Evolutionary conservation across 2,113 vertebrate species (phyloP).

Genomic region (Varanus salvator): DNA sequence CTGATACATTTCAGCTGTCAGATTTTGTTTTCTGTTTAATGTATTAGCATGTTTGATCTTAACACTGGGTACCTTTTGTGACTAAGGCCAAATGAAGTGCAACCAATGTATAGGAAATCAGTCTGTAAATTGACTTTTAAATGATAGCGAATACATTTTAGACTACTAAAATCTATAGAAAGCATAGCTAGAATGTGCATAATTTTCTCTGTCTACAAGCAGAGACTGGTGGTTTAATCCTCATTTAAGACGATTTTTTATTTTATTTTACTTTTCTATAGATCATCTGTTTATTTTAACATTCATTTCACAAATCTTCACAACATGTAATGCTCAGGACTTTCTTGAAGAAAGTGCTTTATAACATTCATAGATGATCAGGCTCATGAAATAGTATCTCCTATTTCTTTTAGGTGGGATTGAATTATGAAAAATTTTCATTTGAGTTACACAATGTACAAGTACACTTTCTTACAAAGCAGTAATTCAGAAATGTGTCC

Average conservation of each 20-base stretch:
- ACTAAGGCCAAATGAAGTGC: not conserved
- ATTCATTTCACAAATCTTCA: not conserved
- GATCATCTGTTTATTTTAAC: not conserved
- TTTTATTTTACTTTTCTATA: not conserved
- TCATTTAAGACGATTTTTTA: not conserved
- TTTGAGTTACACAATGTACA: not conserved
- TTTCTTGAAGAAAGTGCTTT: not conserved
- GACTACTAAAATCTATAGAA: not conserved
- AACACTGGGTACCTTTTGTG: not conserved
- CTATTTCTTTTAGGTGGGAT: not conserved
- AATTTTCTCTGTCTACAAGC: not conserved
- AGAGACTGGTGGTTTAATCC: not conserved
- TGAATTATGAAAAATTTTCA: not conserved
- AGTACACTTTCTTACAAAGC: rapidly evolving
- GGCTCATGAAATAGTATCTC: not conserved
- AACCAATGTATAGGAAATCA: not conserved
- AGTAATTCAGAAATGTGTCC: not conserved
- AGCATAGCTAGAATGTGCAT: not conserved
- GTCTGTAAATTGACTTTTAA: not conserved
- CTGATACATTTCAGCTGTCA: not conserved
- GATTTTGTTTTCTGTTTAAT: not conserved
- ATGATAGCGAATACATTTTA: not conserved
- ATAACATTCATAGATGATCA: not conserved
- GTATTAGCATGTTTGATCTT: not conserved
- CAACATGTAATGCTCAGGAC: not conserved